A percentile compares a stretch with the other conserved stretches of the same genome.
phyloP scores from a whole-genome alignment of 1,140 invertebrate genomes.

The Globodera ellingtonae region DNA sequence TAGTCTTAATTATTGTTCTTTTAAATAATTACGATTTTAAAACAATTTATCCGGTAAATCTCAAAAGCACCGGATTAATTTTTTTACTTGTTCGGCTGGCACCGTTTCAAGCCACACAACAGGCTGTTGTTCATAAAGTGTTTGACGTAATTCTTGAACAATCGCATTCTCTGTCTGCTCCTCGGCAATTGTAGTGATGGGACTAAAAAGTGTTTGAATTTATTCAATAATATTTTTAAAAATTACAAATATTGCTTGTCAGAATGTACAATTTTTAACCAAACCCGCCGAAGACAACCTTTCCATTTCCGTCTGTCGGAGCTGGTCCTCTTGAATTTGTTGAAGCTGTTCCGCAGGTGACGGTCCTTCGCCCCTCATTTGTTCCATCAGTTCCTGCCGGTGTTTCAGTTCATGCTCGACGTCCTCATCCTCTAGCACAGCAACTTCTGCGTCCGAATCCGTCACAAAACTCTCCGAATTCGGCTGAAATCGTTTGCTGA shows the following conservation, averaged over 20 bases:
- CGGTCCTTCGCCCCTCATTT: background rate
- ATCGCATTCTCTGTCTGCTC: background rate
- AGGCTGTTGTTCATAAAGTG: background rate
- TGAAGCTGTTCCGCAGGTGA: background rate
- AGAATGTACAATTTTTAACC: background rate
- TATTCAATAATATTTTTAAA: too few species aligned
- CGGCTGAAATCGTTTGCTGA: background rate
- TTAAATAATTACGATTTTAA: too few species aligned
- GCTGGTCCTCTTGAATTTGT: background rate
- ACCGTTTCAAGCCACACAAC: background rate
- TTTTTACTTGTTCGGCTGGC: background rate
- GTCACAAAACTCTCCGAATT: background rate
- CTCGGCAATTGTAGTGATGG: background rate
- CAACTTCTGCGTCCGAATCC: constrained; percentile 1
- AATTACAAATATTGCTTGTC: too few species aligned
- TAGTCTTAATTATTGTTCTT: too few species aligned
- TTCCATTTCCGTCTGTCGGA: background rate
- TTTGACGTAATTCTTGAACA: background rate
- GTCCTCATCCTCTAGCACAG: background rate
- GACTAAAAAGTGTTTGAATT: background rate
- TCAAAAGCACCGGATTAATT: too few species aligned
- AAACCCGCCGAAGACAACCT: background rate
- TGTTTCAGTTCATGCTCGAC: background rate
- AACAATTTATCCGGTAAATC: too few species aligned
- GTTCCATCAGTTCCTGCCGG: background rate